Percentiles rank a stretch among this genome's conserved stretches.
These are phyloP conservation scores for Drosophila cognata DNA, from an alignment of 2,888 invertebrate genomes.

Conservation along the genomic window DNA sequence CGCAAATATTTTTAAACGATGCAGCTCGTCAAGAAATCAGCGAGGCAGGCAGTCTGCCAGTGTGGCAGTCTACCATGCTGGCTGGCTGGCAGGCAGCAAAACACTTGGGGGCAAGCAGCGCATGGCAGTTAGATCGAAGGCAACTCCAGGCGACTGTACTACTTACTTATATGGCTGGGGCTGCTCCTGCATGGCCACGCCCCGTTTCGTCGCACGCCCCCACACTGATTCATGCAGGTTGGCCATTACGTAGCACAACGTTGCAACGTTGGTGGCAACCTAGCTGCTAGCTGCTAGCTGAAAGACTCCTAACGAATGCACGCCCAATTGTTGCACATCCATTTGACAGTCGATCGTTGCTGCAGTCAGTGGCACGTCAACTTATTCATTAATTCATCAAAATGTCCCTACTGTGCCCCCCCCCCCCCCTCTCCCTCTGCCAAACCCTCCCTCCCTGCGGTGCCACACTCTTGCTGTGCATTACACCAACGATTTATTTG, in stretches of 20 bases:
- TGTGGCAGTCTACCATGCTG: conserved; percentile 6
- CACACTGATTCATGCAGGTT: conserved; percentile 59
- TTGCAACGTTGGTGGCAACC: conserved; percentile 80
- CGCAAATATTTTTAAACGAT: conserved; percentile 71
- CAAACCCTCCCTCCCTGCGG: background rate
- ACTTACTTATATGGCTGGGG: background rate
- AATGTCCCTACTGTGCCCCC: conserved; percentile 27
- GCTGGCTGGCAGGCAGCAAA: conserved; percentile 2
- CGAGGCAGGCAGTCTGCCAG: conserved; percentile 23
- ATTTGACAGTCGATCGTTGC: conserved; percentile 78
- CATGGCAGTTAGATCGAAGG: conserved; percentile 40
- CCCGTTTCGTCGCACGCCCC: conserved; percentile 48
- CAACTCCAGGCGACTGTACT: conserved; percentile 8
- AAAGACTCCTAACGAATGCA: conserved; percentile 76
- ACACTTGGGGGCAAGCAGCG: conserved; percentile 30
- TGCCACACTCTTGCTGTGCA: background rate
- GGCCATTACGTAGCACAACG: conserved; percentile 58
- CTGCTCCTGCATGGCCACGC: conserved; percentile 52
- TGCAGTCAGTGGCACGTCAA: conserved; percentile 78
- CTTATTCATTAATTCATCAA: conserved; percentile 84
- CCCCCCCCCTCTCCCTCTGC: background rate
- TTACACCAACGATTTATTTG: conserved; percentile 78
- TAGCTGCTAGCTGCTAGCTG: conserved; percentile 40
- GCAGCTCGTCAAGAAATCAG: conserved; percentile 62
- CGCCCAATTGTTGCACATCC: conserved; percentile 84